phyloP scores from a whole-genome alignment of 2,113 vertebrate genomes.

The Lates calcarifer region DNA sequence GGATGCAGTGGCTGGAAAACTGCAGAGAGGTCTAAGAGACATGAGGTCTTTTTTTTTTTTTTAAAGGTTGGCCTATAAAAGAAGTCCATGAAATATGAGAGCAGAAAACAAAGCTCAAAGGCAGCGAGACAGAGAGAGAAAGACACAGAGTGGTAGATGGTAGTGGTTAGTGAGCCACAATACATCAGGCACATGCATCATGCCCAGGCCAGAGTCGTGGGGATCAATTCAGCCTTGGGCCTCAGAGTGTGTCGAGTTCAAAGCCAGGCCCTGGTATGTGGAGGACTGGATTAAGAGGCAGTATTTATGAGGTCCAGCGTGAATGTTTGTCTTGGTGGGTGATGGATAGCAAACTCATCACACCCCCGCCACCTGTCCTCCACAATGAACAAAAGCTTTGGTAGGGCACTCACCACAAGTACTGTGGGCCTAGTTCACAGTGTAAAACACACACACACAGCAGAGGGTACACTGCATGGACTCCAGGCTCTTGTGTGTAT shows the following conservation, averaged over 20 bases:
- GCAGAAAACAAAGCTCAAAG: conserved; percentile 26
- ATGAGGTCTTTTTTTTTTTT: background rate
- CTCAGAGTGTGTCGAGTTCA: conserved; percentile 57
- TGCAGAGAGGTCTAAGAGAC: conserved; percentile 2
- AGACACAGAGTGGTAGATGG: conserved; percentile 28
- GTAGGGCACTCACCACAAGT: conserved; percentile 28
- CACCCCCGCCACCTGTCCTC: conserved; percentile 67
- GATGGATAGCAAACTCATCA: conserved; percentile 65
- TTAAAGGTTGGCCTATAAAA: background rate
- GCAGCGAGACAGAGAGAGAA: conserved; percentile 18
- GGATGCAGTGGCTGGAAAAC: conserved; percentile 11
- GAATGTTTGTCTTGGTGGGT: conserved; percentile 69
- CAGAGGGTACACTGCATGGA: background rate
- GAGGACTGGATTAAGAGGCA: conserved; percentile 74
- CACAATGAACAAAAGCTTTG: conserved; percentile 58
- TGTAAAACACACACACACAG: background rate
- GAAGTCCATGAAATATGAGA: conserved; percentile 18
- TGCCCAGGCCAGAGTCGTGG: conserved; percentile 29
- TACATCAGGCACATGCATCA: conserved; percentile 60
- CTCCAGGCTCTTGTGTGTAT: background rate
- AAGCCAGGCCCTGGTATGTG: conserved; percentile 61
- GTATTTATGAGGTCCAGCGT: conserved; percentile 69
- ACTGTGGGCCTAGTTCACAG: background rate
- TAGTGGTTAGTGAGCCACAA: conserved; percentile 42
- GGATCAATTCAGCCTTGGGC: conserved; percentile 76